Conservation (phyloP, 2,888 invertebrate genomes). For the Labia minor region DNA sequence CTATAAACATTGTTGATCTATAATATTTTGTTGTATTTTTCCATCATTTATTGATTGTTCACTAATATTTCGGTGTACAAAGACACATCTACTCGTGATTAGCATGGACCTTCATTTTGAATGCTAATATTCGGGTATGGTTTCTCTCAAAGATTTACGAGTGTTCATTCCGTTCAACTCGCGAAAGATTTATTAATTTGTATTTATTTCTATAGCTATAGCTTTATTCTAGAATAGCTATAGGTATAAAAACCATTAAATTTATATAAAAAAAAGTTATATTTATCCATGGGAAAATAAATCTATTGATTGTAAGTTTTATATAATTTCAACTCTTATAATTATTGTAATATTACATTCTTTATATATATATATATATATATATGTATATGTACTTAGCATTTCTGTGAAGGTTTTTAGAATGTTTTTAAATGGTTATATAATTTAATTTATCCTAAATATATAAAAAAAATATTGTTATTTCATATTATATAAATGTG, state of each 20-base stretch:
- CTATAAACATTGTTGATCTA: not conserved
- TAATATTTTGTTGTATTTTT: not conserved
- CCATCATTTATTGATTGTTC: not conserved
- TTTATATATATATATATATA: not conserved
- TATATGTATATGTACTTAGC: not conserved
- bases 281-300: not conserved
- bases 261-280: not conserved
- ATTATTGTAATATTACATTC: not conserved
- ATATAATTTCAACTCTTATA: not conserved
- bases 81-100: constrained; percentile 4
- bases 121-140: constrained; percentile 7
- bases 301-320: not conserved
- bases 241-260: not conserved
- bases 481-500: constrained; percentile 8
- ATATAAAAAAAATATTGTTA: constrained; percentile 8
- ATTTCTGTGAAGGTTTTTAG: not conserved
- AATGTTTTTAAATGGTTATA: constrained; percentile 4
- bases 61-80: constrained; percentile 2
- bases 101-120: not conserved
- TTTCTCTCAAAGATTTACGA: not conserved
- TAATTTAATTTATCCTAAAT: not conserved
- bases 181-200: not conserved
- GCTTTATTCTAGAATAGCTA: not conserved
- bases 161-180: not conserved
- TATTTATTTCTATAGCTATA: not conserved